Percentiles rank a stretch among this genome's conserved stretches.
Conservation (phyloP, 2,888 invertebrate species). For the Ophion ventricosus region DNA sequence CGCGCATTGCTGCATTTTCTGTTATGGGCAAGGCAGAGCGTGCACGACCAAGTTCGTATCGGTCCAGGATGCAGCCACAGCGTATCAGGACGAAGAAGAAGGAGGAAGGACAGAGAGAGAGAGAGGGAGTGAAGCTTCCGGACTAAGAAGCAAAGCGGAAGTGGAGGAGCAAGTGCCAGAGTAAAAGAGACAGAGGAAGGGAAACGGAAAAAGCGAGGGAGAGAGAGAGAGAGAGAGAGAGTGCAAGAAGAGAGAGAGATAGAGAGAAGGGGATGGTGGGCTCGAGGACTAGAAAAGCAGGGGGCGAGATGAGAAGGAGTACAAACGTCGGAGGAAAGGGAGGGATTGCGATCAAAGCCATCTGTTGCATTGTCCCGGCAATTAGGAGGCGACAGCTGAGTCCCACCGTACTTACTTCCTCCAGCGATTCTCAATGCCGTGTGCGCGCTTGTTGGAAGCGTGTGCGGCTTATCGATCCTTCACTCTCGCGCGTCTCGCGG, state of each 20-base stretch:
- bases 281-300: constrained; percentile 65
- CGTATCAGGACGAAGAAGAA: constrained; percentile 25
- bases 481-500: constrained; percentile 54
- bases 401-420: constrained; percentile 81
- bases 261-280: constrained; percentile 15
- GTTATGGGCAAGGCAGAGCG: not conserved
- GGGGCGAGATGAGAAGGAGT: constrained; percentile 59
- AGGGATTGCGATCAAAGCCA: constrained; percentile 83
- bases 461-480: constrained; percentile 79
- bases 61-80: constrained; percentile 38
- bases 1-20: constrained; percentile 50
- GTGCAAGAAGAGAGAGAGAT: constrained; percentile 49
- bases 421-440: constrained; percentile 79
- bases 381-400: constrained; percentile 84
- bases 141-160: constrained; percentile 54
- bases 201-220: constrained; percentile 7
- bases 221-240: not conserved
- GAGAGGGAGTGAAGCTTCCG: constrained; percentile 24
- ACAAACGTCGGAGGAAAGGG: constrained; percentile 68
- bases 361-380: constrained; percentile 84
- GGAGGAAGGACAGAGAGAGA: constrained; percentile 5
- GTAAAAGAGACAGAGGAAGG: constrained; percentile 49
- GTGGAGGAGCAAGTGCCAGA: constrained; percentile 48
- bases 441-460: constrained; percentile 71
- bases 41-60: constrained; percentile 24